phyloP scores from a whole-genome alignment of 2,888 invertebrate genomes.

The Phragmatobia fuliginosa region DNA sequence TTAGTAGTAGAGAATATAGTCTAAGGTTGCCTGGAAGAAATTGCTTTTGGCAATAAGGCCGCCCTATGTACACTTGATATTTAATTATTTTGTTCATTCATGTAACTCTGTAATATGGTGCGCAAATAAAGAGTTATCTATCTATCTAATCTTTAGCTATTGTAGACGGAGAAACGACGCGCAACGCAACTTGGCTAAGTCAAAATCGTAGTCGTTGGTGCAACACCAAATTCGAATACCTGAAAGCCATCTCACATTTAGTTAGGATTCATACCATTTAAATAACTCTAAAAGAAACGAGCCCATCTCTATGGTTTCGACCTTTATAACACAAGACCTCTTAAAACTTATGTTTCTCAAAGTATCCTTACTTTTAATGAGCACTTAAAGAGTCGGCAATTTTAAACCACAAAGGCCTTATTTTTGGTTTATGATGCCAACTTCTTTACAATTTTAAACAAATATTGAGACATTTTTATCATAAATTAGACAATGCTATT shows the following conservation, averaged over 20 bases:
- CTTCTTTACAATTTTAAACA: conserved; percentile 19
- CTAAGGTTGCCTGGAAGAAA: no score
- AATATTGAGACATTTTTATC: background rate
- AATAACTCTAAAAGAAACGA: background rate
- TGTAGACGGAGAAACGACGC: no score
- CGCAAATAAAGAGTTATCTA: no score
- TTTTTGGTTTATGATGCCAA: conserved; percentile 3
- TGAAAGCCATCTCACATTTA: background rate
- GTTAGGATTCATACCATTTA: background rate
- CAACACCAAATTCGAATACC: background rate
- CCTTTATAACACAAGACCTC: conserved; percentile 11
- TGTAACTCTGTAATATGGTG: no score
- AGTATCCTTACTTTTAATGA: conserved; percentile 27
- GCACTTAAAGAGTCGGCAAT: conserved; percentile 22
- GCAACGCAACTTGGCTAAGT: no score
- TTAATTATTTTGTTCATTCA: no score
- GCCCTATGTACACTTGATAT: no score
- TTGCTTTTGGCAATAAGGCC: no score
- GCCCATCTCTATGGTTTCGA: background rate
- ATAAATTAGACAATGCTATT: background rate
- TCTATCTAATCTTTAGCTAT: no score
- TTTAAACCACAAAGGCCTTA: conserved; percentile 24
- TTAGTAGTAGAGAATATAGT: no score
- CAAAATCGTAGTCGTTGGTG: no score
- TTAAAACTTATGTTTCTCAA: conserved; percentile 18